These are phyloP conservation scores for Leptinotarsa tumamoca DNA, from an alignment of 2,888 invertebrate genomes.

Conservation along the genomic window DNA sequence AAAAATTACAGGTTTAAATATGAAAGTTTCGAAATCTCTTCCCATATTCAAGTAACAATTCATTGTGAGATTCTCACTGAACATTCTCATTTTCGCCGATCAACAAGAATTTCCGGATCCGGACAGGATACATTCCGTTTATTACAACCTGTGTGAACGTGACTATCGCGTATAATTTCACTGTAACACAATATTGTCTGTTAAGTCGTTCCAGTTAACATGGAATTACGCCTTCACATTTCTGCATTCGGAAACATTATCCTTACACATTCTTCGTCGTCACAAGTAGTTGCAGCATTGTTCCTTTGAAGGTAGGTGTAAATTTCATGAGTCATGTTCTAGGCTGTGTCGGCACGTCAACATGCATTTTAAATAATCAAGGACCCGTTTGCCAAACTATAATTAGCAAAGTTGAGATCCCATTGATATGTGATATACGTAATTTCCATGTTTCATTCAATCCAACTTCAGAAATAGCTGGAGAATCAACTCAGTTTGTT, in stretches of 20 bases:
- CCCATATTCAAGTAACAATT: no score
- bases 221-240: constrained; percentile 32
- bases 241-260: constrained; percentile 34
- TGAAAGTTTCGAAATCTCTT: no score
- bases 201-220: constrained; percentile 21
- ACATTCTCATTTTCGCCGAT: neutral
- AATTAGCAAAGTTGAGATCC: no score
- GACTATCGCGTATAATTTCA: constrained; percentile 10
- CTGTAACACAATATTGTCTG: constrained; percentile 13
- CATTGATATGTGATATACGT: neutral
- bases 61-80: no score
- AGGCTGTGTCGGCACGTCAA: constrained; percentile 16
- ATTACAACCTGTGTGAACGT: neutral
- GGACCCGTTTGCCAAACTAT: neutral
- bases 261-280: constrained; percentile 22
- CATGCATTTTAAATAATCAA: neutral
- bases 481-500: no score
- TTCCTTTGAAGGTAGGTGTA: constrained; percentile 10
- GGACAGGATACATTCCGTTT: neutral
- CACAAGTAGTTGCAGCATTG: constrained; percentile 21
- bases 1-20: no score
- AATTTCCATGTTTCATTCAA: no score
- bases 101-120: neutral
- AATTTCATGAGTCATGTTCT: constrained; percentile 20
- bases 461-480: no score